Conservation (phyloP, 2,113 vertebrate genomes). For the Podarcis raffonei region DNA sequence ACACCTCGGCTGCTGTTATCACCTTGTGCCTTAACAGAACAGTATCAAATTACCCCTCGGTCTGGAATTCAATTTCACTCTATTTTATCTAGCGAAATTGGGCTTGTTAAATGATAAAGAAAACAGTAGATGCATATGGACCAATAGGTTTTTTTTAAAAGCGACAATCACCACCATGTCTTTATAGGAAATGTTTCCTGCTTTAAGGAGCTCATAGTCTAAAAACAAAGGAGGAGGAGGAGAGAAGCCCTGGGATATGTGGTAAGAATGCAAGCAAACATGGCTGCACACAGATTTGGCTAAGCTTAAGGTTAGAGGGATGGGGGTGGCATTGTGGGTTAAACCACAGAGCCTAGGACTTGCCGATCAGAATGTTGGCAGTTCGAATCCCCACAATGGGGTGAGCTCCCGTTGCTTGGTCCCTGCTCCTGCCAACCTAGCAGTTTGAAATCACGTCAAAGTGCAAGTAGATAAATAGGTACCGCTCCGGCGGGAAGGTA, state of each 20-base stretch:
- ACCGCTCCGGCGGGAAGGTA: too few relatives aligned
- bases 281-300: neutral
- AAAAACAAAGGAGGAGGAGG: neutral
- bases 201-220: neutral
- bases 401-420: too few relatives aligned
- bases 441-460: too few relatives aligned
- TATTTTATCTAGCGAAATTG: slow-evolving; percentile 1
- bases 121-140: neutral
- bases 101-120: neutral
- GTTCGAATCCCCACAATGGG: too few relatives aligned
- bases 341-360: too few relatives aligned
- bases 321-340: too few relatives aligned
- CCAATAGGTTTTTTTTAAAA: neutral
- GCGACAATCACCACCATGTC: neutral
- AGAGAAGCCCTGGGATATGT: neutral
- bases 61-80: slow-evolving; percentile 11
- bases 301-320: neutral
- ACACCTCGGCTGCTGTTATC: neutral
- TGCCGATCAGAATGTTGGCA: too few relatives aligned
- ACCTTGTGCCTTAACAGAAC: neutral
- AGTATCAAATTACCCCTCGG: neutral
- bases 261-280: neutral
- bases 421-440: too few relatives aligned
- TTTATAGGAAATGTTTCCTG: neutral
- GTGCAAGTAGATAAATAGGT: too few relatives aligned